phyloP scores from a whole-genome alignment of 1,140 invertebrate species.

The Lucilia sericata region DNA sequence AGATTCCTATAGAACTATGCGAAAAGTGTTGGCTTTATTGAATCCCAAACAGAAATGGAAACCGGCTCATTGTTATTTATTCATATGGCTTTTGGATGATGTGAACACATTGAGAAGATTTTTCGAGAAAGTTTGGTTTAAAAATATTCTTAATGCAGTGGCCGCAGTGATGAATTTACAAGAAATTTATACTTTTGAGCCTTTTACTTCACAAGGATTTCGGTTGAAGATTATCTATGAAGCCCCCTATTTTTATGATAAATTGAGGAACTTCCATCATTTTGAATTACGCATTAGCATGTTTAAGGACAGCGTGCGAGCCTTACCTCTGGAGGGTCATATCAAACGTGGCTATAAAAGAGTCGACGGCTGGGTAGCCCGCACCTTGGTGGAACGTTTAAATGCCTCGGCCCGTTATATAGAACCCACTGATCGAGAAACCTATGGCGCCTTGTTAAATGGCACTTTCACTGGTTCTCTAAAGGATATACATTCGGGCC shows the following conservation, averaged over 20 bases:
- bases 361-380: constrained; percentile 56
- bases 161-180: constrained; percentile 50
- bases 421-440: constrained; percentile 53
- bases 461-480: constrained; percentile 58
- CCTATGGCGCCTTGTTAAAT: constrained; percentile 55
- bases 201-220: constrained; percentile 54
- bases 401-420: constrained; percentile 60
- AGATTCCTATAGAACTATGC: constrained; percentile 44
- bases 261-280: constrained; percentile 54
- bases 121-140: constrained; percentile 53
- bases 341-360: constrained; percentile 51
- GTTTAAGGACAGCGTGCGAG: constrained; percentile 57
- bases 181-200: constrained; percentile 57
- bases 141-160: constrained; percentile 53
- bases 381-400: constrained; percentile 48
- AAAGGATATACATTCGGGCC: constrained; percentile 50
- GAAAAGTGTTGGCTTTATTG: constrained; percentile 54
- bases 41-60: constrained; percentile 56
- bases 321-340: constrained; percentile 50
- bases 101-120: constrained; percentile 48
- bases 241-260: constrained; percentile 52
- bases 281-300: constrained; percentile 58
- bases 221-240: constrained; percentile 36
- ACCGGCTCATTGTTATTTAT: constrained; percentile 59
- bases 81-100: constrained; percentile 55